Evolutionary conservation across 2,888 invertebrate genomes (phyloP).

Genomic region (Dinocampus coccinellae): DNA sequence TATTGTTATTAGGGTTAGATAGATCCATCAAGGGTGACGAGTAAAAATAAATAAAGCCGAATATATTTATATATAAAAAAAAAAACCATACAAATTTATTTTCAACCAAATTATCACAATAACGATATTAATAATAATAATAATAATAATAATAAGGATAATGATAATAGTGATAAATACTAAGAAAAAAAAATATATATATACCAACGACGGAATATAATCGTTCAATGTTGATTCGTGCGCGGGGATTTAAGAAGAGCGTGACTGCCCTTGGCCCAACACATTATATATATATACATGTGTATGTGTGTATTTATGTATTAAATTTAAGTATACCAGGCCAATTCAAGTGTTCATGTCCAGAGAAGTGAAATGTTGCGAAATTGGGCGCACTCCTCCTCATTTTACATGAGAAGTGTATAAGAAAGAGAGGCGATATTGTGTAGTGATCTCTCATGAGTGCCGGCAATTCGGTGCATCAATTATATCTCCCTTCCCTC

Average conservation of each 20-base stretch:
- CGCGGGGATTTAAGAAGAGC: constrained; percentile 26
- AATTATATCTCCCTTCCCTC: constrained; percentile 48
- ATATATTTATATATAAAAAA: not conserved
- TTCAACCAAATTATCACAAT: not conserved
- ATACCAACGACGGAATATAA: constrained; percentile 22
- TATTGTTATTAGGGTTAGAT: not conserved
- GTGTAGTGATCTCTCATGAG: constrained; percentile 19
- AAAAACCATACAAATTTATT: not conserved
- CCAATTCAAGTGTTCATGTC: constrained; percentile 43
- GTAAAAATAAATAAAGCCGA: not conserved
- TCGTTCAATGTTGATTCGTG: constrained; percentile 14
- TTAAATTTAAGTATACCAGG: constrained; percentile 24
- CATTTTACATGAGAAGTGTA: not conserved
- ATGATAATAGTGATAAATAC: not conserved
- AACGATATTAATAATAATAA: constrained; percentile 18
- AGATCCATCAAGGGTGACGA: constrained; percentile 30
- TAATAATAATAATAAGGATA: not conserved
- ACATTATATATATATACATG: not conserved
- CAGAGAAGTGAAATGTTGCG: constrained; percentile 36
- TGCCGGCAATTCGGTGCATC: constrained; percentile 45
- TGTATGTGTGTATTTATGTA: not conserved
- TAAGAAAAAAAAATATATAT: not conserved
- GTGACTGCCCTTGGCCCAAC: constrained; percentile 49
- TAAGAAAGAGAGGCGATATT: not conserved
- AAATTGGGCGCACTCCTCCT: constrained; percentile 30